Percentiles rank a stretch among this genome's conserved stretches.
Conservation (phyloP, 2,113 vertebrate genomes). For the Syrmaticus mikado region DNA sequence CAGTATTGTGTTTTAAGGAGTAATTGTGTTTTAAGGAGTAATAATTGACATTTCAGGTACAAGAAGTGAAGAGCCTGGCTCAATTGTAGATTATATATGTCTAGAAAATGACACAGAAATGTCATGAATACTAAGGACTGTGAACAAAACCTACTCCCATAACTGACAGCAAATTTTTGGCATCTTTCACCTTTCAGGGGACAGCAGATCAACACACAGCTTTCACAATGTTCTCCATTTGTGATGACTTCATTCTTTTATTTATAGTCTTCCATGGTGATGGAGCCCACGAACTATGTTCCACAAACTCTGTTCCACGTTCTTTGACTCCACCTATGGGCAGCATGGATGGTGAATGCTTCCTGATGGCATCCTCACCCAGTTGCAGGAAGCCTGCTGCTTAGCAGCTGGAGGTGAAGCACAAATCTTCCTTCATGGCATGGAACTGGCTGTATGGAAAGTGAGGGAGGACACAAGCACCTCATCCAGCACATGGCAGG, state of each 20-base stretch:
- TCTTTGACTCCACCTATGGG: background rate
- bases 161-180: background rate
- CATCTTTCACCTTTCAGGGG: background rate
- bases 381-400: background rate
- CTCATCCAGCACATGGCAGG: background rate
- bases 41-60: conserved; percentile 28
- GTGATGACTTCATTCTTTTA: background rate
- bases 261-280: background rate
- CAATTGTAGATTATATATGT: background rate
- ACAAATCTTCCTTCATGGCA: fast-evolving
- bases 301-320: background rate
- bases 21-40: background rate
- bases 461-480: background rate
- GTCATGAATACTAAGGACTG: background rate
- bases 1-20: background rate
- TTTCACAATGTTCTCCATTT: background rate
- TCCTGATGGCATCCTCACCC: background rate
- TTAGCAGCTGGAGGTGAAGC: background rate
- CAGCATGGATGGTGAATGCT: background rate
- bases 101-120: background rate
- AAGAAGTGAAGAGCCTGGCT: background rate
- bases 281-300: background rate
- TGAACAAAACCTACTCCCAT: background rate
- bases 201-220: background rate
- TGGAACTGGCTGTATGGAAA: fast-evolving